Conservation (phyloP, 2,113 vertebrate genomes). For the Cromileptes altivelis region DNA sequence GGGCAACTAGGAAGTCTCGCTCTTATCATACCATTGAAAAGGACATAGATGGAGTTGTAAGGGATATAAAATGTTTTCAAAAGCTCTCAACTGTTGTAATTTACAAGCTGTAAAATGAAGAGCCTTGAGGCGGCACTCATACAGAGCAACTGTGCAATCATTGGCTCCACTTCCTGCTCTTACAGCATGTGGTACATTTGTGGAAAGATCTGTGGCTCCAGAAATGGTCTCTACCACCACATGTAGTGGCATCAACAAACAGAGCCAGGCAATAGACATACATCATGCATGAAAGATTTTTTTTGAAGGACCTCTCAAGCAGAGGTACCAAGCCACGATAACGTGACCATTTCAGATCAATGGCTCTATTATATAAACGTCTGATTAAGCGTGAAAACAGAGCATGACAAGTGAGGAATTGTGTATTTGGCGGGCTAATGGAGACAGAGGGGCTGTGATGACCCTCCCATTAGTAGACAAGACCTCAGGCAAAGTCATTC, state of each 20-base stretch:
- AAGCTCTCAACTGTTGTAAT: constrained; percentile 1
- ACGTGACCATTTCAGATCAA: constrained; percentile 24
- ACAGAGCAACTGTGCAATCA: constrained; percentile 4
- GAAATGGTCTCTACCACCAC: neutral
- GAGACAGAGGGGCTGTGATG: constrained; percentile 36
- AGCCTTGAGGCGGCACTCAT: neutral
- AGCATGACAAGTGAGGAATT: constrained; percentile 11
- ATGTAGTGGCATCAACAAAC: constrained; percentile 4
- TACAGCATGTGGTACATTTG: constrained; percentile 23
- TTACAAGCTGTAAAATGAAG: constrained; percentile 1
- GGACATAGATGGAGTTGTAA: neutral
- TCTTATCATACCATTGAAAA: neutral
- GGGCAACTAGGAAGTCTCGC: neutral
- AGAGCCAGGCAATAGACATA: neutral
- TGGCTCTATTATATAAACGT: constrained; percentile 17
- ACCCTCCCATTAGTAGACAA: neutral
- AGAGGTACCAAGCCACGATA: neutral
- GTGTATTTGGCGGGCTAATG: constrained; percentile 10
- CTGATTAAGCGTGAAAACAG: constrained; percentile 36
- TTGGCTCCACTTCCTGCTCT: constrained; percentile 51
- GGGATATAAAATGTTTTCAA: neutral
- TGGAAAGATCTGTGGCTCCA: constrained; percentile 38
- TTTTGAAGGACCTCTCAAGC: neutral
- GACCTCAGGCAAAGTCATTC: constrained; percentile 69
- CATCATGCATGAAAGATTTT: neutral